These are phyloP conservation scores for Linnaemya vulpina DNA, from an alignment of 2,888 invertebrate species.

Conservation along the genomic window DNA sequence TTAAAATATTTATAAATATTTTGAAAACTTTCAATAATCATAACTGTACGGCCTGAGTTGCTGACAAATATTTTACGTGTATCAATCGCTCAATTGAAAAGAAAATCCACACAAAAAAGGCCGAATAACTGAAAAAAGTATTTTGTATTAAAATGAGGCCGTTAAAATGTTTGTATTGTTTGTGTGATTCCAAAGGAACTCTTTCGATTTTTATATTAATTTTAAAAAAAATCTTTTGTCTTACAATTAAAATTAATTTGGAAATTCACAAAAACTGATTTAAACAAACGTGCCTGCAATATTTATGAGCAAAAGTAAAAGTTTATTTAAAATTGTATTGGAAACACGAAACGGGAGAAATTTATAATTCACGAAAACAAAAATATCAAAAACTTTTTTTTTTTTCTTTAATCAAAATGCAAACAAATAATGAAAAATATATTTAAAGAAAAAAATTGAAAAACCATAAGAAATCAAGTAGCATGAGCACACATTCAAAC, in stretches of 20 bases:
- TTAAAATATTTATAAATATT: too few species aligned
- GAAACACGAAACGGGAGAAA: constrained; percentile 62
- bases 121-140: too few species aligned
- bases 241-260: not conserved
- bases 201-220: too few species aligned
- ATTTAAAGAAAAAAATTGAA: constrained; percentile 17
- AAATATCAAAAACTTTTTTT: constrained; percentile 31
- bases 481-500: constrained; percentile 12
- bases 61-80: too few species aligned
- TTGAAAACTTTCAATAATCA: too few species aligned
- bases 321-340: constrained; percentile 35
- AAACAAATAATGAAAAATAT: not conserved
- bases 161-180: too few species aligned
- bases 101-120: too few species aligned
- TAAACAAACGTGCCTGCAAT: constrained; percentile 61
- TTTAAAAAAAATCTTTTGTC: not conserved
- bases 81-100: too few species aligned
- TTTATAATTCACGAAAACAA: constrained; percentile 28
- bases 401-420: constrained; percentile 28
- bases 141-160: too few species aligned
- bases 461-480: constrained; percentile 7
- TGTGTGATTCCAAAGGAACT: too few species aligned
- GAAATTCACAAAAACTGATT: not conserved
- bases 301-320: constrained; percentile 66
- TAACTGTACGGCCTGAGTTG: too few species aligned